Evolutionary conservation across 1,140 invertebrate genomes (phyloP).

Genomic region (Carcinoscorpius rotundicauda): DNA sequence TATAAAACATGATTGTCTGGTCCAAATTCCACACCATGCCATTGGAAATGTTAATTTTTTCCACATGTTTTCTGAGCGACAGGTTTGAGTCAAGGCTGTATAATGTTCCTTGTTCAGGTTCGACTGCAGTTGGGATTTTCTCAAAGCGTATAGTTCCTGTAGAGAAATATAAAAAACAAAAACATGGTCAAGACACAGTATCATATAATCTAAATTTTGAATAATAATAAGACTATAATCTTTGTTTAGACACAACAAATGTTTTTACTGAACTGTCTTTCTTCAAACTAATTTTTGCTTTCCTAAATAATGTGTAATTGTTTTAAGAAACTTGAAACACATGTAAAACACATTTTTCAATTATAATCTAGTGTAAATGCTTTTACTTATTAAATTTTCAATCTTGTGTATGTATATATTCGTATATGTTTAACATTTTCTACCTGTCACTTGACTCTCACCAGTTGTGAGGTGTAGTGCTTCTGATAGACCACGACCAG

Average conservation of each 20-base stretch:
- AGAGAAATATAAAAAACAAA: not conserved
- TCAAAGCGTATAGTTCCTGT: conserved; percentile 42
- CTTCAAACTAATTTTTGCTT: too few relatives aligned
- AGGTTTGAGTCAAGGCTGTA: conserved; percentile 6
- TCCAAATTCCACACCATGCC: conserved; percentile 62
- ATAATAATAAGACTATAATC: not conserved
- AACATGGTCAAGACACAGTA: not conserved
- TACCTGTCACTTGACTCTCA: too few relatives aligned
- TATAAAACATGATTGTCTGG: conserved; percentile 42
- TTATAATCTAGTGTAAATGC: too few relatives aligned
- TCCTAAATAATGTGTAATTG: too few relatives aligned
- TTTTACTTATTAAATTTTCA: too few relatives aligned
- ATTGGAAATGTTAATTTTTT: conserved; percentile 51
- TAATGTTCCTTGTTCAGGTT: conserved; percentile 21
- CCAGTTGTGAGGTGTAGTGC: too few relatives aligned
- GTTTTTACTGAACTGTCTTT: too few relatives aligned
- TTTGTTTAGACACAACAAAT: not conserved
- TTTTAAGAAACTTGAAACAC: conserved; percentile 60
- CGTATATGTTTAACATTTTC: too few relatives aligned
- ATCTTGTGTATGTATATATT: too few relatives aligned
- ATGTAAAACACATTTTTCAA: conserved; percentile 33
- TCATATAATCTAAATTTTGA: not conserved
- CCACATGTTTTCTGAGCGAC: conserved; percentile 15
- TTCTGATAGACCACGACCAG: too few relatives aligned
- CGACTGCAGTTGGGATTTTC: conserved; percentile 23